Conservation (phyloP, 2,113 vertebrate genomes). For the Anhinga rufa region DNA sequence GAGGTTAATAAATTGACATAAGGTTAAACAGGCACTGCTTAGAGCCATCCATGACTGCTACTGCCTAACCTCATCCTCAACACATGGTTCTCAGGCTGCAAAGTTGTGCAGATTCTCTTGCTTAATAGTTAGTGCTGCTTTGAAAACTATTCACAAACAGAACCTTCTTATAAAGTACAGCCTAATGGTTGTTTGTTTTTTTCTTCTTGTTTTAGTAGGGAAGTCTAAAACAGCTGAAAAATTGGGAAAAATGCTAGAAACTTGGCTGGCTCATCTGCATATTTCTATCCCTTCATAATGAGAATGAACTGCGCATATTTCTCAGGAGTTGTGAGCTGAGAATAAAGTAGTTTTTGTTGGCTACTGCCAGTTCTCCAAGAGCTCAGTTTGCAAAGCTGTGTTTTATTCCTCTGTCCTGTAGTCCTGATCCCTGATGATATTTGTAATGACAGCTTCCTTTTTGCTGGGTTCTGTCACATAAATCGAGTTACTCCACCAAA, state of each 20-base stretch:
- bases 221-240: background rate
- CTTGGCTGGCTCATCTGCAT: background rate
- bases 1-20: background rate
- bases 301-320: background rate
- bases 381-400: background rate
- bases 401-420: background rate
- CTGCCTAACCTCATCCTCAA: background rate
- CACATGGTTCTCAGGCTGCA: background rate
- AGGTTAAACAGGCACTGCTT: background rate
- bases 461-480: background rate
- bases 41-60: background rate
- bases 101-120: background rate
- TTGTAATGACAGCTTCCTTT: constrained; percentile 1
- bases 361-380: background rate
- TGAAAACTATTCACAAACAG: background rate
- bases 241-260: background rate
- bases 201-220: background rate
- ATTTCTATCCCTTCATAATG: background rate
- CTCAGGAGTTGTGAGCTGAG: background rate
- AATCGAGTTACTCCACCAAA: background rate
- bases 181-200: background rate
- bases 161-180: background rate
- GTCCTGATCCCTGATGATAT: background rate
- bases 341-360: background rate
- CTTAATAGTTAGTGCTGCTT: background rate